Conservation (phyloP, 1,140 invertebrate genomes). For the Cotesia glomerata region DNA sequence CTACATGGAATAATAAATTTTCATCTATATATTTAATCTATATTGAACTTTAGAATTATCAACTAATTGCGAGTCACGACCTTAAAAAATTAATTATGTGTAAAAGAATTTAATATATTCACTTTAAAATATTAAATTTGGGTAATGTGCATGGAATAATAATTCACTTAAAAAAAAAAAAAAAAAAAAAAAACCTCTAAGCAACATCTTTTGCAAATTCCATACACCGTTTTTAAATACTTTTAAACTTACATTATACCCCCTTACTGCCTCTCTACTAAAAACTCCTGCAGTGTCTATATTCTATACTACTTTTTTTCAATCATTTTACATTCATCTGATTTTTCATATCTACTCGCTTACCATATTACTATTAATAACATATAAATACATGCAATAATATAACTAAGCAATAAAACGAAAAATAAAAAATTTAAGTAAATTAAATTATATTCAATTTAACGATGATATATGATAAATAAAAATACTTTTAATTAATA, state of each 20-base stretch:
- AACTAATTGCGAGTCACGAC: background rate
- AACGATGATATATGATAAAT: constrained; percentile 15
- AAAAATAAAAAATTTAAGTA: constrained; percentile 2
- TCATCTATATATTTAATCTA: too few species aligned
- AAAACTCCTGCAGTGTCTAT: constrained; percentile 4
- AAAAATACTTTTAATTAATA: too few species aligned
- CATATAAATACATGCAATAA: constrained; percentile 19
- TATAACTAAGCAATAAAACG: constrained; percentile 4
- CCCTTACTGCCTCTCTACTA: constrained; percentile 9
- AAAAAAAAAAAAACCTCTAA: background rate
- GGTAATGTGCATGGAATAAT: constrained; percentile 10
- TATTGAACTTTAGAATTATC: background rate
- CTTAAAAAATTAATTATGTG: background rate
- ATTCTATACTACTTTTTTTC: background rate
- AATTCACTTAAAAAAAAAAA: background rate
- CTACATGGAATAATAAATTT: background rate
- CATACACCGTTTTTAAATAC: constrained; percentile 1
- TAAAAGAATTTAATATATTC: background rate
- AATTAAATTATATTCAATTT: background rate
- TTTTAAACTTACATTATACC: constrained; percentile 6
- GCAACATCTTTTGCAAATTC: constrained; percentile 12
- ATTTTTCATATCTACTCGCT: constrained; percentile 8
- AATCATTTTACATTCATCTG: background rate
- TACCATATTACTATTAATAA: constrained; percentile 12
- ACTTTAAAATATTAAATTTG: constrained; percentile 4